phyloP scores from a whole-genome alignment of 2,888 invertebrate species.

The Euphydryas editha region DNA sequence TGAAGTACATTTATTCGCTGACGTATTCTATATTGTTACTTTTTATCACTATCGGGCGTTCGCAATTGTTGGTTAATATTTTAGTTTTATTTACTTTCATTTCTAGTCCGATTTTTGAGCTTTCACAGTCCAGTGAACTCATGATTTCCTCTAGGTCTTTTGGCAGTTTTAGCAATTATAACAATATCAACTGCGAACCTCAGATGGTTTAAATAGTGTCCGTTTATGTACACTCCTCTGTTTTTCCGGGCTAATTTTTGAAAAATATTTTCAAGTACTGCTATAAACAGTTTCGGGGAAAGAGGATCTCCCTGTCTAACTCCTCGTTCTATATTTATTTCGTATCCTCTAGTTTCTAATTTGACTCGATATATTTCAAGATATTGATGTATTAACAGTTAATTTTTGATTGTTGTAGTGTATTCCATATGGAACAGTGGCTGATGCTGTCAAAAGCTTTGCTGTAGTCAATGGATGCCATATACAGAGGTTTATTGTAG shows the following conservation, averaged over 20 bases:
- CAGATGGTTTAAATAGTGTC: slow-evolving; percentile 26
- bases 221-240: slow-evolving; percentile 26
- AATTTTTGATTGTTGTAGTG: no score
- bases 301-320: no score
- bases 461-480: background rate
- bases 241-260: slow-evolving; percentile 27
- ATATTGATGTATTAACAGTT: no score
- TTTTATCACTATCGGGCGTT: slow-evolving; percentile 13
- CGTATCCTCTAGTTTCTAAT: no score
- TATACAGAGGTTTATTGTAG: no score
- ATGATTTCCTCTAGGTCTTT: slow-evolving; percentile 27
- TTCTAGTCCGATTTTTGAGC: slow-evolving; percentile 22
- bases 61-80: slow-evolving; percentile 8
- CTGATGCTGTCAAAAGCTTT: no score
- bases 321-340: no score
- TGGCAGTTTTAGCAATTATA: slow-evolving; percentile 16
- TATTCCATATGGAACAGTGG: no score
- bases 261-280: background rate
- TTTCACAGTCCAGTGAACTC: slow-evolving; percentile 24
- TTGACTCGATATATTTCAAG: no score
- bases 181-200: slow-evolving; percentile 35
- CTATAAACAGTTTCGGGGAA: no score
- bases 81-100: slow-evolving; percentile 28
- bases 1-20: no score
- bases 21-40: no score